A percentile compares a stretch with the other conserved stretches of the same genome.
Conservation (phyloP, 2,888 invertebrate genomes). For the Trichacis sp. region DNA sequence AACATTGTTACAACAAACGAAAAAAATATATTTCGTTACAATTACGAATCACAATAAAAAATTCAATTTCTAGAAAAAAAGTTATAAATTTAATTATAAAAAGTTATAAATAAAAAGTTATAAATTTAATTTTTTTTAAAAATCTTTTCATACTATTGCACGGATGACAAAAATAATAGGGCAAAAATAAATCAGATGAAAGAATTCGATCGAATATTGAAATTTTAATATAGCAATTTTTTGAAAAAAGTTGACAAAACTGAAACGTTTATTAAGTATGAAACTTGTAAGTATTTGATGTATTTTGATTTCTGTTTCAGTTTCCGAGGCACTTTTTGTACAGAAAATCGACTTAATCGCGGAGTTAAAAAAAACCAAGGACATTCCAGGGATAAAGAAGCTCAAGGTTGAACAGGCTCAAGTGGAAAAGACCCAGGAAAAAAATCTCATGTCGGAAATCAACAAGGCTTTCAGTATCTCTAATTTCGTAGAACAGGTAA, state of each 20-base stretch:
- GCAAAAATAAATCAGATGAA: too few relatives aligned
- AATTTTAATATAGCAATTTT: too few relatives aligned
- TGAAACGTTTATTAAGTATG: background rate
- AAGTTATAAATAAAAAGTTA: too few relatives aligned
- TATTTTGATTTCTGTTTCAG: too few relatives aligned
- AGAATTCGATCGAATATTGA: too few relatives aligned
- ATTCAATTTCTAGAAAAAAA: too few relatives aligned
- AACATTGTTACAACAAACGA: too few relatives aligned
- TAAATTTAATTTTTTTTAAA: background rate
- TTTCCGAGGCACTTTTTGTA: conserved; percentile 77
- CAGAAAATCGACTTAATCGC: conserved; percentile 91
- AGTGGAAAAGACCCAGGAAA: conserved; percentile 85
- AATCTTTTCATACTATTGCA: background rate
- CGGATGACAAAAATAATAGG: too few relatives aligned
- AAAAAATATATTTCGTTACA: too few relatives aligned
- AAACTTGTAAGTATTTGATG: background rate
- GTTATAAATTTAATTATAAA: too few relatives aligned
- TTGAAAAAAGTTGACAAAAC: background rate
- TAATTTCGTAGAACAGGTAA: conserved; percentile 91
- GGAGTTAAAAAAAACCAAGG: conserved; percentile 91
- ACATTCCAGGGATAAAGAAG: conserved; percentile 93
- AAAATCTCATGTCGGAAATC: conserved; percentile 86
- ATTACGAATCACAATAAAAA: too few relatives aligned
- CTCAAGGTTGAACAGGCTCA: conserved; percentile 91
- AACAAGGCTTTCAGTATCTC: conserved; percentile 86